Evolutionary conservation across 2,113 vertebrate genomes (phyloP).

Genomic region (Anarrhichthys ocellatus): DNA sequence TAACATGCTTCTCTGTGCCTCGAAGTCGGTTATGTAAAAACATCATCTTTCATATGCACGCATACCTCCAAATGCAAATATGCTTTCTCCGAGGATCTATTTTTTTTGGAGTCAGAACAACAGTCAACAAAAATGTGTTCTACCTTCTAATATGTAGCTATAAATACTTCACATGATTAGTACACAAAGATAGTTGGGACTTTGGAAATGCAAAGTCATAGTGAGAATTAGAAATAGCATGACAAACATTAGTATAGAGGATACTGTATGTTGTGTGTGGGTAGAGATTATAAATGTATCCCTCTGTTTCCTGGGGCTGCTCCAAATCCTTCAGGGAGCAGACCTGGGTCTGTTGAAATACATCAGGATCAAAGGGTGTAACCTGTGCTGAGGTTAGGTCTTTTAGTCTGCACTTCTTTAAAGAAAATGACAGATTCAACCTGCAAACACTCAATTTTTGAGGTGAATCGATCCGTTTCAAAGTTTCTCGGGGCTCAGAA

Average conservation of each 20-base stretch:
- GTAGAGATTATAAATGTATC: neutral
- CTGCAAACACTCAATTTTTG: neutral
- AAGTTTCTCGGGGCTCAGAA: neutral
- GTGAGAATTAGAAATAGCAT: neutral
- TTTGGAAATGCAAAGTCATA: constrained; percentile 3
- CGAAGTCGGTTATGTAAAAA: neutral
- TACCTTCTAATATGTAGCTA: constrained; percentile 9
- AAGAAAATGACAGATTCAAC: constrained; percentile 9
- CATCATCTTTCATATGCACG: neutral
- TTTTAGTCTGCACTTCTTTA: neutral
- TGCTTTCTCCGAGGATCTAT: neutral
- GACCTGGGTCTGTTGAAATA: neutral
- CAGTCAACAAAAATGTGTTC: neutral
- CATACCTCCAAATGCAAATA: neutral
- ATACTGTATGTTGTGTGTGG: neutral
- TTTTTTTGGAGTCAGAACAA: neutral
- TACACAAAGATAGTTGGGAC: neutral
- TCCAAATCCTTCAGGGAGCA: neutral
- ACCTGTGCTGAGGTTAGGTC: neutral
- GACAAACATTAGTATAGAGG: neutral
- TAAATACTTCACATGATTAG: constrained; percentile 6
- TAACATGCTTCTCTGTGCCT: neutral
- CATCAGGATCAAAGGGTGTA: constrained; percentile 5
- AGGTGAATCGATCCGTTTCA: constrained; percentile 19
- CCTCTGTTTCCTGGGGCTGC: neutral